Evolutionary conservation across 2,888 invertebrate species (phyloP).

Genomic region (Drosophila neoperkinsi): DNA sequence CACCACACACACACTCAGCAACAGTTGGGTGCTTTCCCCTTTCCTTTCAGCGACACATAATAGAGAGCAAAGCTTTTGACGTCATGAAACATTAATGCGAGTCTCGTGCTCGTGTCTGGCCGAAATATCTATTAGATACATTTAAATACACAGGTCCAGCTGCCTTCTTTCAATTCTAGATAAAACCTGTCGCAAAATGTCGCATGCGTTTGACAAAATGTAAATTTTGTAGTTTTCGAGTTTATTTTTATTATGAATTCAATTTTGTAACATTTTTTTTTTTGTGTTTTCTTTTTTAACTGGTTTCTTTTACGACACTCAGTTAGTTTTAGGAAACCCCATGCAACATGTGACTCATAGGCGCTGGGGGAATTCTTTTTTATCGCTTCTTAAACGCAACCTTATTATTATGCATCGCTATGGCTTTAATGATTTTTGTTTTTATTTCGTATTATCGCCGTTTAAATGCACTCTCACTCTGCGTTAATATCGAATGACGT

Average conservation of each 20-base stretch:
- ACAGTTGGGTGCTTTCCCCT: constrained; percentile 68
- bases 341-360: constrained; percentile 30
- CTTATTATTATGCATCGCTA: constrained; percentile 1
- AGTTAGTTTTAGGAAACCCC: constrained; percentile 42
- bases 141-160: constrained; percentile 18
- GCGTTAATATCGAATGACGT: constrained; percentile 5
- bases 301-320: not conserved
- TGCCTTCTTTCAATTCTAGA: constrained; percentile 1
- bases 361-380: constrained; percentile 38
- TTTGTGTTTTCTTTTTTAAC: not conserved
- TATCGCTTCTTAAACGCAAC: not conserved
- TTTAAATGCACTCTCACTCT: constrained; percentile 38
- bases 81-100: constrained; percentile 41
- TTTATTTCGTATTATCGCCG: not conserved
- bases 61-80: constrained; percentile 42
- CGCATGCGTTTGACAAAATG: constrained; percentile 23
- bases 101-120: constrained; percentile 17
- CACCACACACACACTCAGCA: constrained; percentile 51
- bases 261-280: constrained; percentile 15
- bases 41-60: constrained; percentile 1
- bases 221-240: constrained; percentile 10
- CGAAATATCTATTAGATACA: constrained; percentile 24
- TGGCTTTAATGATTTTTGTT: not conserved
- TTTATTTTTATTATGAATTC: constrained; percentile 8
- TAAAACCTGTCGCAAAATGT: constrained; percentile 34